Evolutionary conservation across 2,888 invertebrate genomes (phyloP).

Genomic region (Campaea margaritaria): DNA sequence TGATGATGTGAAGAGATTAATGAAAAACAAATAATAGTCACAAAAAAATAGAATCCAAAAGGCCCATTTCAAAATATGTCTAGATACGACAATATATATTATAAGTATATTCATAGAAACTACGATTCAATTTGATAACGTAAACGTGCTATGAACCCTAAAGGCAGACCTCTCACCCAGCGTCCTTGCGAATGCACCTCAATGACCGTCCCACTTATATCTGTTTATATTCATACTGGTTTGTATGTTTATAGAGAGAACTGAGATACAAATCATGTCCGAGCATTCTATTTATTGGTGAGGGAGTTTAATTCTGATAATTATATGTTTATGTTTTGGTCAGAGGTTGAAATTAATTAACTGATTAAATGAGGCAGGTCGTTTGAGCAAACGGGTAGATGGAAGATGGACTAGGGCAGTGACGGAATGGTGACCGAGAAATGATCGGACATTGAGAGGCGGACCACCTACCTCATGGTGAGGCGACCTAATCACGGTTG

Average conservation of each 20-base stretch:
- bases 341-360: not conserved
- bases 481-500: too few relatives aligned
- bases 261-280: not conserved
- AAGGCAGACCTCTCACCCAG: conserved; percentile 40
- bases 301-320: not conserved
- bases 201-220: conserved; percentile 35
- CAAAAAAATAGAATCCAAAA: too few relatives aligned
- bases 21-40: too few relatives aligned
- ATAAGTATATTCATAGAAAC: conserved; percentile 16
- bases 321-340: not conserved
- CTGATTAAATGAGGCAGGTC: not conserved
- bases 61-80: conserved; percentile 35
- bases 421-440: too few relatives aligned
- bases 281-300: not conserved
- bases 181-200: conserved; percentile 49
- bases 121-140: conserved; percentile 20
- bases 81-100: conserved; percentile 6
- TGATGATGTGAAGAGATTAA: too few relatives aligned
- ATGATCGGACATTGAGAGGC: too few relatives aligned
- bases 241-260: conserved; percentile 4
- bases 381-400: too few relatives aligned
- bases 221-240: conserved; percentile 11
- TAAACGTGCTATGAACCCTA: conserved; percentile 22
- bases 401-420: too few relatives aligned
- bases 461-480: too few relatives aligned